These are phyloP conservation scores for Hololepta plana DNA, from an alignment of 2,888 invertebrate species.

Conservation along the genomic window DNA sequence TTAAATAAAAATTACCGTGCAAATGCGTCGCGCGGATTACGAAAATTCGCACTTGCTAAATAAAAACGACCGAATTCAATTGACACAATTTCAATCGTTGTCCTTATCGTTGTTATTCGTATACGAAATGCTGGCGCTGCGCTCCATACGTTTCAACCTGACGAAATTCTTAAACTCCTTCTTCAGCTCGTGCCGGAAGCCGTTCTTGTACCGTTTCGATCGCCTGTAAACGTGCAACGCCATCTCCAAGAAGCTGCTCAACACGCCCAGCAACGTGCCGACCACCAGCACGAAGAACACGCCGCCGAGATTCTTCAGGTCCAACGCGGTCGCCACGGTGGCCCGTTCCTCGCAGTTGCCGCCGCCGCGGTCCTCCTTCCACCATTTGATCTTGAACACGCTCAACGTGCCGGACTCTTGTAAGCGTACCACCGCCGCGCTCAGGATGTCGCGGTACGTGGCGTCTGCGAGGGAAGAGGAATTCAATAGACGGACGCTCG, in stretches of 20 bases:
- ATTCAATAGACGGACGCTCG: background rate
- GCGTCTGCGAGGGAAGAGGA: slow-evolving; percentile 32
- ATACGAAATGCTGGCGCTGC: no score
- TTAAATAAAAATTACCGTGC: no score
- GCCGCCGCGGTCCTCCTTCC: slow-evolving; percentile 68
- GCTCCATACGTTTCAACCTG: no score
- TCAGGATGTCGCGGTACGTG: slow-evolving; percentile 55
- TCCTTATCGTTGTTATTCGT: no score
- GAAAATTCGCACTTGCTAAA: no score
- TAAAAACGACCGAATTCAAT: no score
- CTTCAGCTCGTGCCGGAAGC: no score
- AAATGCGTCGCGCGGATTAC: no score
- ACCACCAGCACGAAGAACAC: slow-evolving; percentile 59
- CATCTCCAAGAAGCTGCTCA: slow-evolving; percentile 53
- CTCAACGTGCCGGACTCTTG: slow-evolving; percentile 70
- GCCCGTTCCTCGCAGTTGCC: slow-evolving; percentile 20
- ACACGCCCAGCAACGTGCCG: slow-evolving; percentile 43
- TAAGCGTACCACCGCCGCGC: slow-evolving; percentile 62
- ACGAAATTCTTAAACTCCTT: no score
- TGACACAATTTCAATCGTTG: no score
- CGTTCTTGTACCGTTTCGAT: no score
- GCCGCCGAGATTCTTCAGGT: slow-evolving; percentile 68
- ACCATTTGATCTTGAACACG: slow-evolving; percentile 73
- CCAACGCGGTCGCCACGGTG: slow-evolving; percentile 37
- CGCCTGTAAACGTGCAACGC: slow-evolving; percentile 33